A percentile compares a stretch with the other conserved stretches of the same genome.
Conservation (phyloP, 1,140 invertebrate species). For the Zophobas atratus region DNA sequence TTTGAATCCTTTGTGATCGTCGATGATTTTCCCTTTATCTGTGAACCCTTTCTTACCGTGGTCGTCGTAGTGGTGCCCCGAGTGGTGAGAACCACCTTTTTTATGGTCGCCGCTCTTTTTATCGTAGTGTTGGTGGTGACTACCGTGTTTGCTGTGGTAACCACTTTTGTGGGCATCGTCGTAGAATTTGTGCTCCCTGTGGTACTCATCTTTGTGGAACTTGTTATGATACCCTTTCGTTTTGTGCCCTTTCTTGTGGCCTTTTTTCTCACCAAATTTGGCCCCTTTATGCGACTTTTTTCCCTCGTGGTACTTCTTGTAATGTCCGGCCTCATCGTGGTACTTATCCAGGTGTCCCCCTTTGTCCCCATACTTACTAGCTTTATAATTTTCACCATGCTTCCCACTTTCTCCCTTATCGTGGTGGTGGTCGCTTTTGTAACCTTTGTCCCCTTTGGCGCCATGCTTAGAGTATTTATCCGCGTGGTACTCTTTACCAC, state of each 20-base stretch:
- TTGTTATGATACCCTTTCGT: conserved; percentile 85
- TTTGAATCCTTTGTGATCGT: conserved; percentile 76
- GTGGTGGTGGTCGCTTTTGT: conserved; percentile 75
- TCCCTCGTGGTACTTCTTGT: conserved; percentile 80
- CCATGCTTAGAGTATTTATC: conserved; percentile 74
- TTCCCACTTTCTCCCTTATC: conserved; percentile 77
- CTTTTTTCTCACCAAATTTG: conserved; percentile 84
- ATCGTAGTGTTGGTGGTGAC: conserved; percentile 79
- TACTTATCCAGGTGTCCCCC: conserved; percentile 82
- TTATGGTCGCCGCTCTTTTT: conserved; percentile 81
- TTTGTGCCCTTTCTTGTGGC: conserved; percentile 82
- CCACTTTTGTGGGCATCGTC: conserved; percentile 86
- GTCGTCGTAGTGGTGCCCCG: conserved; percentile 79
- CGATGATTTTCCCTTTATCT: conserved; percentile 79
- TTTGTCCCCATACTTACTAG: conserved; percentile 79
- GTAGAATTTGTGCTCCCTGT: conserved; percentile 89
- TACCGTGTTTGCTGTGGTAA: conserved; percentile 75
- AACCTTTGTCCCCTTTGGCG: conserved; percentile 76
- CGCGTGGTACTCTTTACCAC: conserved; percentile 73
- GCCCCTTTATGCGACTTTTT: conserved; percentile 83
- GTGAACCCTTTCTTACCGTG: conserved; percentile 82
- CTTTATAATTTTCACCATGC: conserved; percentile 77
- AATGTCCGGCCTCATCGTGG: conserved; percentile 77
- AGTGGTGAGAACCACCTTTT: conserved; percentile 81
- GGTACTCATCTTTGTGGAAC: conserved; percentile 86